A percentile compares a stretch with the other conserved stretches of the same genome.
Conservation (phyloP, 2,888 invertebrate genomes). For the Drosophila birchii region DNA sequence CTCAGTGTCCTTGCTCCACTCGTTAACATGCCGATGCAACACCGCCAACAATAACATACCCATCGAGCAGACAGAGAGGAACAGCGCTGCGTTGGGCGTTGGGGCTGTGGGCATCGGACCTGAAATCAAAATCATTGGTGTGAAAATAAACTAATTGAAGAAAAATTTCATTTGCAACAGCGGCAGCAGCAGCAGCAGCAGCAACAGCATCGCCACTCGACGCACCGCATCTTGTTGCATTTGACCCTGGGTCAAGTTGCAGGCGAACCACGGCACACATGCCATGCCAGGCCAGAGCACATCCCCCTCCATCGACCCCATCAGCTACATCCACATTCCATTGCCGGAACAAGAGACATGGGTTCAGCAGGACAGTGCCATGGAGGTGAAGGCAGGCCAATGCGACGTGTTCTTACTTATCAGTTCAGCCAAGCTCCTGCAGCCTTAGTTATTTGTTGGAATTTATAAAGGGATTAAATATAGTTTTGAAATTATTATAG, state of each 20-base stretch:
- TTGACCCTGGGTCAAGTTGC: slow-evolving; percentile 77
- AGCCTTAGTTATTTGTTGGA: background rate
- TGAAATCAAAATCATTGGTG: slow-evolving; percentile 78
- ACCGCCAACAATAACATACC: slow-evolving; percentile 43
- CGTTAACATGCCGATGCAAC: slow-evolving; percentile 33
- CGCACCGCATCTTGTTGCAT: slow-evolving; percentile 69
- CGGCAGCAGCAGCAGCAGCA: slow-evolving; percentile 34
- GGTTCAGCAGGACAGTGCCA: slow-evolving; percentile 10
- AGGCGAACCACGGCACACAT: slow-evolving; percentile 27
- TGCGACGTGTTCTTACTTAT: slow-evolving; percentile 61
- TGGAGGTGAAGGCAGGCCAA: background rate
- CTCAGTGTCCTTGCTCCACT: background rate
- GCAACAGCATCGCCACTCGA: slow-evolving; percentile 36
- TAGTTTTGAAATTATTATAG: no score
- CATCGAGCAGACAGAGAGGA: slow-evolving; percentile 20
- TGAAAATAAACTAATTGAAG: slow-evolving; percentile 81
- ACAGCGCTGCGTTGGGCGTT: background rate
- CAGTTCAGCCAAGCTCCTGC: slow-evolving; percentile 55
- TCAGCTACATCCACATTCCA: slow-evolving; percentile 6
- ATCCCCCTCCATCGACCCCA: background rate
- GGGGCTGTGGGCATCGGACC: slow-evolving; percentile 39
- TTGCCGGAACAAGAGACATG: slow-evolving; percentile 25
- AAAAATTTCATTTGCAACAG: slow-evolving; percentile 73
- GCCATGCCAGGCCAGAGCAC: background rate
- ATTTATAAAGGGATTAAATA: no score